phyloP scores from a whole-genome alignment of 2,797 vertebrate genomes.

The Tamandua tetradactyla region DNA sequence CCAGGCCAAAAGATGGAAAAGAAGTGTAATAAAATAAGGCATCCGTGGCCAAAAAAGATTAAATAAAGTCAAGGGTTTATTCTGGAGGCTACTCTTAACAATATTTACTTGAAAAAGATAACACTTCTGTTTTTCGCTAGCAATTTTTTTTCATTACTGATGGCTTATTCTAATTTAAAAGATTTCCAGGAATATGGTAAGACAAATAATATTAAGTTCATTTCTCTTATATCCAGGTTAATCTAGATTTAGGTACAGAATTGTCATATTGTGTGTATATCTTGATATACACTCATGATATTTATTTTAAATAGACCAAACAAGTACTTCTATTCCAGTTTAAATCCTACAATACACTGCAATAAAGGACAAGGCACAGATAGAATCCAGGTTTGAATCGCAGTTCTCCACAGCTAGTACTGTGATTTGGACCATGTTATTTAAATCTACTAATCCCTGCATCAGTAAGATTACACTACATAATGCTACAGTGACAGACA shows the following conservation, averaged over 20 bases:
- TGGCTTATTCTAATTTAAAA: constrained; percentile 62
- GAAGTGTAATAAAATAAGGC: too few species aligned
- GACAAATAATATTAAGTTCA: not conserved
- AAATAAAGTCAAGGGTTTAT: too few species aligned
- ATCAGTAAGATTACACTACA: not conserved
- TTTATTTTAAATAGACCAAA: not conserved
- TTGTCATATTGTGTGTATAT: not conserved
- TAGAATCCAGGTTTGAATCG: not conserved
- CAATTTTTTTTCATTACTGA: constrained; percentile 16
- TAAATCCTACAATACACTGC: not conserved
- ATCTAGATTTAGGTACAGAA: not conserved
- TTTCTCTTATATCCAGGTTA: not conserved
- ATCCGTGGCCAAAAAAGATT: too few species aligned
- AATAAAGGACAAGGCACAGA: not conserved
- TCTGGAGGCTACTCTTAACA: too few species aligned
- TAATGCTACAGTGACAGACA: not conserved
- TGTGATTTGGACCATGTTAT: not conserved
- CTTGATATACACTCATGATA: not conserved
- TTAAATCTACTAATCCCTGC: not conserved
- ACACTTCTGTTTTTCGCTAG: constrained; percentile 66
- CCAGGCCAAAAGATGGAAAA: too few species aligned
- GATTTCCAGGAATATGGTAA: constrained; percentile 65
- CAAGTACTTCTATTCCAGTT: not conserved
- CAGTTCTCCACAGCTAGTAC: not conserved
- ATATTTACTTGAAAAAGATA: constrained; percentile 69